phyloP scores from a whole-genome alignment of 1,140 invertebrate species.

The Diachasma alloeum region DNA sequence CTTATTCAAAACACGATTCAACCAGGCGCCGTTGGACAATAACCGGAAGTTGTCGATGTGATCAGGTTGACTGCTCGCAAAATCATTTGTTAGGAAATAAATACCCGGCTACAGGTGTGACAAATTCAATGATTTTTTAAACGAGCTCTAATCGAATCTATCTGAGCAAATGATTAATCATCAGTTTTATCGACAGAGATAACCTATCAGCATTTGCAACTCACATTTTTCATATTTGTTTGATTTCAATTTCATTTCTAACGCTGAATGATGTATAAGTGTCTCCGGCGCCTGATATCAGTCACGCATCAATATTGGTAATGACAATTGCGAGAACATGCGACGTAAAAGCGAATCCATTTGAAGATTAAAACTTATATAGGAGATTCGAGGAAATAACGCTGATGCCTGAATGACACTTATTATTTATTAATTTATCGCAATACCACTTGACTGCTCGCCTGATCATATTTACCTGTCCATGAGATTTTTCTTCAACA shows the following conservation, averaged over 20 bases:
- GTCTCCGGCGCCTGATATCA: background rate
- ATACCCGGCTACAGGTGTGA: background rate
- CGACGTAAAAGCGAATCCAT: background rate
- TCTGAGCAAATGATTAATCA: slow-evolving; percentile 12
- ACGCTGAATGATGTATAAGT: background rate
- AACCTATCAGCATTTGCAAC: slow-evolving; percentile 22
- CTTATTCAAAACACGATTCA: slow-evolving; percentile 12
- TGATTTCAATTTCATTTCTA: slow-evolving; percentile 1
- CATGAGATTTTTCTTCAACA: background rate
- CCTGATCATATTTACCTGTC: slow-evolving; percentile 12
- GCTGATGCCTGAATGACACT: background rate
- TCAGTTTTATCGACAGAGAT: slow-evolving; percentile 3
- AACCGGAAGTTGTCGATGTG: slow-evolving; percentile 26
- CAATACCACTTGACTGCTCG: slow-evolving; percentile 12
- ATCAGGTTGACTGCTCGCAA: background rate
- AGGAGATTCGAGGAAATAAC: background rate
- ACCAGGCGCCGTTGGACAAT: slow-evolving; percentile 19
- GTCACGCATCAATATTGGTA: background rate
- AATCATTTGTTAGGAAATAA: background rate
- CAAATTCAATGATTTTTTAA: slow-evolving; percentile 1
- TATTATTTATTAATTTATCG: slow-evolving; percentile 32
- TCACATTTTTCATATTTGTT: background rate
- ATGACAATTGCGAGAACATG: background rate
- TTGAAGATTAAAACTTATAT: background rate
- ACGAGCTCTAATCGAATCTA: background rate